Conservation (phyloP, 2,797 vertebrate genomes). For the Micrastur ruficollis region DNA sequence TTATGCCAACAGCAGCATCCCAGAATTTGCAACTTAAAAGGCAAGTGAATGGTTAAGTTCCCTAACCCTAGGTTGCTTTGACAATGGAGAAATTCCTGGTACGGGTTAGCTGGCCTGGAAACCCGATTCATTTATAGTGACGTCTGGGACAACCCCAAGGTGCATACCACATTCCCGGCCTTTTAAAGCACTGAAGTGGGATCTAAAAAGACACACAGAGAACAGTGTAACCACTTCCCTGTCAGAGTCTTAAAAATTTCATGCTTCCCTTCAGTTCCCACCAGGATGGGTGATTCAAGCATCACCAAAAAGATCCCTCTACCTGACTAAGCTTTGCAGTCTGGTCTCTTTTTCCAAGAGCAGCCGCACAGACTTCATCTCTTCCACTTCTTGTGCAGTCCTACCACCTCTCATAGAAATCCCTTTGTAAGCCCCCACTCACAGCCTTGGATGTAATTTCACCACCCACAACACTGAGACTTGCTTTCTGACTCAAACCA, state of each 20-base stretch:
- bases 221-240: background rate
- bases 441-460: background rate
- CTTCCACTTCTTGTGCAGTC: background rate
- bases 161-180: background rate
- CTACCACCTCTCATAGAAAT: background rate
- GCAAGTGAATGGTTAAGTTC: background rate
- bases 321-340: background rate
- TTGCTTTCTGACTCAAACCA: background rate
- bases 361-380: accelerated
- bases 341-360: background rate
- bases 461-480: background rate
- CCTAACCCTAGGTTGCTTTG: background rate
- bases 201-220: background rate
- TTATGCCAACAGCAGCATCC: background rate
- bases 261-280: background rate
- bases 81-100: background rate
- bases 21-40: background rate
- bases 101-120: background rate
- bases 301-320: background rate
- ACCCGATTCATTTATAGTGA: background rate
- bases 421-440: background rate
- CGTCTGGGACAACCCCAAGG: background rate
- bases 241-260: background rate
- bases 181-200: background rate
- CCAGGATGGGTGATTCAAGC: background rate